These are phyloP conservation scores for Tichodroma muraria DNA, from an alignment of 2,113 vertebrate genomes.

Conservation along the genomic window DNA sequence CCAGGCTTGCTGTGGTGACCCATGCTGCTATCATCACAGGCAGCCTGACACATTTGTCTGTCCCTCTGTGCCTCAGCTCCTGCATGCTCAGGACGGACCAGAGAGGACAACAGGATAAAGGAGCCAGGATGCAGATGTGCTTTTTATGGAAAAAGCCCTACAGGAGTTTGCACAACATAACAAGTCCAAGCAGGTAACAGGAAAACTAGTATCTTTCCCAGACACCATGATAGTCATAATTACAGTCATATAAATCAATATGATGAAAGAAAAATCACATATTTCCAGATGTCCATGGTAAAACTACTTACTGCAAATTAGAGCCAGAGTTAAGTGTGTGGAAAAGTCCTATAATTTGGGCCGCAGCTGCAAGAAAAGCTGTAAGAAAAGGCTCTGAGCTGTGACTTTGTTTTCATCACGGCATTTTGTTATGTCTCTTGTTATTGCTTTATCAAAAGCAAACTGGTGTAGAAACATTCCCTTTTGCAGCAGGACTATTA, in stretches of 20 bases:
- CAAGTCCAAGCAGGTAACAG: constrained; percentile 23
- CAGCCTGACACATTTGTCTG: not conserved
- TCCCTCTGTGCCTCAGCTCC: not conserved
- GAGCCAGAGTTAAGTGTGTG: constrained; percentile 29
- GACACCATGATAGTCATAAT: constrained; percentile 37
- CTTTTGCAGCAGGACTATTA: constrained; percentile 28
- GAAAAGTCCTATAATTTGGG: constrained; percentile 49
- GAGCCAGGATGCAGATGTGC: not conserved
- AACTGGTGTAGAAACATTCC: not conserved
- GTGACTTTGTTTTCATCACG: constrained; percentile 53
- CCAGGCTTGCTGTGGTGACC: not conserved
- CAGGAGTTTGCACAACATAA: not conserved
- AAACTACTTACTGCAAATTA: constrained; percentile 40
- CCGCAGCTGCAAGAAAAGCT: constrained; percentile 44
- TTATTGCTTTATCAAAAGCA: constrained; percentile 37
- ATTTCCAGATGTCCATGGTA: constrained; percentile 49
- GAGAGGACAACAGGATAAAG: not conserved
- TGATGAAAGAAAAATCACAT: constrained; percentile 63
- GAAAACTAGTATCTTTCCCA: constrained; percentile 31
- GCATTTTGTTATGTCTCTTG: constrained; percentile 18
- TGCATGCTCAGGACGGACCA: not conserved
- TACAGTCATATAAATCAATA: constrained; percentile 58
- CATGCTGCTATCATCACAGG: not conserved
- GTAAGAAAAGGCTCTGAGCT: constrained; percentile 36
- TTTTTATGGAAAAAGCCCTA: not conserved